These are phyloP conservation scores for Iselma pallidipennis DNA, from an alignment of 2,888 invertebrate genomes.

Conservation along the genomic window DNA sequence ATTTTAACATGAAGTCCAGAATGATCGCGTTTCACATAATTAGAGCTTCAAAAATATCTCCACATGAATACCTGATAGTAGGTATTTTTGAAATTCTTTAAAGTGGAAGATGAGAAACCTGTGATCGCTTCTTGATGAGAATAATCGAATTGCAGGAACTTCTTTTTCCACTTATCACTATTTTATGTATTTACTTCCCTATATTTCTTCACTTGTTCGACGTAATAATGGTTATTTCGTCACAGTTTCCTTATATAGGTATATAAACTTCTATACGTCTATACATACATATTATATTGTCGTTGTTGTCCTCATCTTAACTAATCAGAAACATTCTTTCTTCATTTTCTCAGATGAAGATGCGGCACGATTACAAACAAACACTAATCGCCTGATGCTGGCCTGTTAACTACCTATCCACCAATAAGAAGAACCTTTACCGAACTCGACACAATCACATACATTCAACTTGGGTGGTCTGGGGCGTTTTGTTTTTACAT, in stretches of 20 bases:
- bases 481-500: conserved; percentile 54
- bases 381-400: conserved; percentile 41
- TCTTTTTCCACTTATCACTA: too few species aligned
- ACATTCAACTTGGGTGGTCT: conserved; percentile 55
- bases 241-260: not conserved
- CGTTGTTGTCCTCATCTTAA: not conserved
- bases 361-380: conserved; percentile 41
- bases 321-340: conserved; percentile 10
- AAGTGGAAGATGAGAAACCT: too few species aligned
- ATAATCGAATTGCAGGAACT: too few species aligned
- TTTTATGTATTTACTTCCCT: too few species aligned
- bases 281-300: not conserved
- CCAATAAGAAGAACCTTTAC: conserved; percentile 40
- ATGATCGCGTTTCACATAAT: too few species aligned
- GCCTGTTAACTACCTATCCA: conserved; percentile 43
- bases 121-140: too few species aligned
- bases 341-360: conserved; percentile 20
- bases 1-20: too few species aligned
- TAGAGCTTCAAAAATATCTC: too few species aligned
- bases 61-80: too few species aligned
- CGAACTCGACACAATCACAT: conserved; percentile 52
- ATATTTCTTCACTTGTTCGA: not conserved
- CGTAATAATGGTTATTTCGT: not conserved
- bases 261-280: too few species aligned
- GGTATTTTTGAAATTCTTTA: too few species aligned